Conservation (phyloP, 2,113 vertebrate species). For the Microcebus ravelobensis region DNA sequence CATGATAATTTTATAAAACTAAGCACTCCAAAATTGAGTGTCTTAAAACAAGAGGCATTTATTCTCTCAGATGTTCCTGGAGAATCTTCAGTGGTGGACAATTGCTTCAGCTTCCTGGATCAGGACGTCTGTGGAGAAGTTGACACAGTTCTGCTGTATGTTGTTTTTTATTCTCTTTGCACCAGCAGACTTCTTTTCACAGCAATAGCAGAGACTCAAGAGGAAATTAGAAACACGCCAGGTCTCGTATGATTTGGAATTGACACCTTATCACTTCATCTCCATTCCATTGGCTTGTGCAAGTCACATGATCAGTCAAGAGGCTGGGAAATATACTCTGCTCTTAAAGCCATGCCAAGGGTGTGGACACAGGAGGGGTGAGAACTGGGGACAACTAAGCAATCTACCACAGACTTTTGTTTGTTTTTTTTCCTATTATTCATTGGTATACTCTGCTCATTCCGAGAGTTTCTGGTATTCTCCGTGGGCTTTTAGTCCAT, state of each 20-base stretch:
- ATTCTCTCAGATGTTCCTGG: background rate
- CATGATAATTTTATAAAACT: background rate
- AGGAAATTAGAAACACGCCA: background rate
- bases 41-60: background rate
- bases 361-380: fast-evolving
- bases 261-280: background rate
- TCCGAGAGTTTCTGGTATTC: background rate
- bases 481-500: background rate
- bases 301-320: background rate
- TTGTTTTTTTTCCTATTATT: background rate
- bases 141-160: background rate
- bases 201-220: background rate
- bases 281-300: background rate
- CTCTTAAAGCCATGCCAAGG: background rate
- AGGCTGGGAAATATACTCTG: no score
- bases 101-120: background rate
- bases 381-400: background rate
- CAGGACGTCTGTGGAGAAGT: background rate
- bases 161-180: background rate
- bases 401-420: background rate
- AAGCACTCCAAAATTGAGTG: background rate
- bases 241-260: background rate
- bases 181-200: background rate
- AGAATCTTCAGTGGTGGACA: background rate
- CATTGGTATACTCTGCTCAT: background rate